These are phyloP conservation scores for Argopecten irradians DNA, from an alignment of 1,140 invertebrate genomes.

Conservation along the genomic window DNA sequence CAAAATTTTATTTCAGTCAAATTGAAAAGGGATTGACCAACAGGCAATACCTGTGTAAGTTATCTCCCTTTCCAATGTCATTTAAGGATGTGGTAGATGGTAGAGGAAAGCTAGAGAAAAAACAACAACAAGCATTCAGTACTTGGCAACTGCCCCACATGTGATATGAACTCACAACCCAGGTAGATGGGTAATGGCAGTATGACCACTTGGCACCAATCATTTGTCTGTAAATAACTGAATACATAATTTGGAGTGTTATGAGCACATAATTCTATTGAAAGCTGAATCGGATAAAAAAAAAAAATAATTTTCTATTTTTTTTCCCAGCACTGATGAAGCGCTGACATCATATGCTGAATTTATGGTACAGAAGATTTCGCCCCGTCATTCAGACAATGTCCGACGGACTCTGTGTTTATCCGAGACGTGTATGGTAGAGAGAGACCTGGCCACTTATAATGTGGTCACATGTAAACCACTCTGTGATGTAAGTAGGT, in stretches of 20 bases:
- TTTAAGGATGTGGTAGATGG: no score
- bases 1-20: no score
- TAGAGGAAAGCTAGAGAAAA: no score
- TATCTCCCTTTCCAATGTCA: no score
- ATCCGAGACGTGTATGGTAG: constrained; percentile 95
- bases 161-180: no score
- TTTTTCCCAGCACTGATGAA: constrained; percentile 73
- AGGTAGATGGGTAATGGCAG: no score
- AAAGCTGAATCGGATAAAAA: neutral
- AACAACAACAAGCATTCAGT: no score
- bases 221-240: no score
- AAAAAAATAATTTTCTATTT: neutral
- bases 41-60: neutral
- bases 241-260: neutral
- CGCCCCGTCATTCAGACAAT: constrained; percentile 70
- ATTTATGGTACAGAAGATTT: constrained; percentile 76
- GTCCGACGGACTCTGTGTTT: constrained; percentile 94
- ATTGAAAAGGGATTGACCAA: no score
- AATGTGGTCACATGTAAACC: constrained; percentile 92
- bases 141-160: no score
- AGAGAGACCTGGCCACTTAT: constrained; percentile 97
- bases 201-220: no score
- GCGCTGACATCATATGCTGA: constrained; percentile 76
- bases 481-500: constrained; percentile 84
- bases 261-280: neutral